Base-by-base conservation (phyloP, 2,888 invertebrate genomes). In the Leptinotarsa juncta region DNA sequence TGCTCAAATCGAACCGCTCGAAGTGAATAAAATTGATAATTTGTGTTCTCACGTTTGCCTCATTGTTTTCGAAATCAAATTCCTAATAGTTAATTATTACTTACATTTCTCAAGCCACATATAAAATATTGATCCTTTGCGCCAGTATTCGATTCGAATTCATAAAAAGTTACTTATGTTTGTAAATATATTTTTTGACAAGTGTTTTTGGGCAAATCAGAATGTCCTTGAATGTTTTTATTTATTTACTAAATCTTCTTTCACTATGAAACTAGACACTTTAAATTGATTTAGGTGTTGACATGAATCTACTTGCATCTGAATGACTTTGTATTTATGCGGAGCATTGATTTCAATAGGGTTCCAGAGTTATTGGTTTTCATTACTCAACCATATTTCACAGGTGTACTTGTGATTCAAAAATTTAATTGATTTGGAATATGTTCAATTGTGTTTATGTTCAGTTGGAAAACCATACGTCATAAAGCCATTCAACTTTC, bases 81-180 rank as follows among this genome's bases (percentile, higher is more conserved):
- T 51, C 20, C 23, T 57, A 53, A 53, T 57, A 15, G 20, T 23
- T 57, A 23, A 57, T 57, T 57, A 23, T 23, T 57, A 26, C 57
- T 23, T 57, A 26, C 70, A 53, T 23, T 71, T 79, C 78, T 81
- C 80, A 75, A 80, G 72, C 80, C 80, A 80, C 77, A 71, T 78
- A 78, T 79, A 77, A 75, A 71, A 60, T 50, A 68, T 51, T 62
- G 73, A 70, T 72, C 73, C 78, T 73, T 71, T 79, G 82, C 78
- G 81, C 82, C 82, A 82, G 80, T 82, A 82, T 81, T 82, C 75
- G 70, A 70, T 67, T 73, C 76, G 66, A 73, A 76, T 75, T 71
- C 53, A 75, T 65, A 71, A 73, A 72, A 77, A 74, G 76, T 76
- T 77, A 79, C 77, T 79, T 78, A 75, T 75, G 69, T 72, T 76